A percentile compares a stretch with the other conserved stretches of the same genome.
These are phyloP conservation scores for Ectropis grisescens DNA, from an alignment of 1,140 invertebrate genomes.

Conservation along the genomic window DNA sequence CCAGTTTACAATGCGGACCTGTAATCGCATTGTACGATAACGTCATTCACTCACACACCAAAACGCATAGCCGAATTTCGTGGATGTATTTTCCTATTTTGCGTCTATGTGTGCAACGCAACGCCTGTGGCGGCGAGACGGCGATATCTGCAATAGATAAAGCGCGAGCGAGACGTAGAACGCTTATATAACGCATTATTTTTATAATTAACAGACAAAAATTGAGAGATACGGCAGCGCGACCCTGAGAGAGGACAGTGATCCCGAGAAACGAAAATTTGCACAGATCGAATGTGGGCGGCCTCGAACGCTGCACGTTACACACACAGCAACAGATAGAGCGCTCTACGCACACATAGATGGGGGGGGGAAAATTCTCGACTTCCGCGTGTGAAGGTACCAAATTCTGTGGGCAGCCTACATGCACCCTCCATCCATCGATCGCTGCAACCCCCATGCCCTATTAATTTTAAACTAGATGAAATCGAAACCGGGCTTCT, in stretches of 20 bases:
- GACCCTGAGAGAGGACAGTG: slow-evolving; percentile 54
- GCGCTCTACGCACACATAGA: slow-evolving; percentile 19
- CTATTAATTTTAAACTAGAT: too few relatives aligned
- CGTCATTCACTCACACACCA: slow-evolving; percentile 62
- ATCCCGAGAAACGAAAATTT: slow-evolving; percentile 58
- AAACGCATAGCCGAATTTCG: slow-evolving; percentile 51
- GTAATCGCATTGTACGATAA: slow-evolving; percentile 65
- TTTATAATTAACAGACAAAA: slow-evolving; percentile 70
- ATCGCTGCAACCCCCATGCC: too few relatives aligned
- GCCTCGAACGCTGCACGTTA: slow-evolving; percentile 58
- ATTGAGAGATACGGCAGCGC: slow-evolving; percentile 60
- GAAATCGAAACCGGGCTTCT: too few relatives aligned
- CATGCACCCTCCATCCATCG: too few relatives aligned
- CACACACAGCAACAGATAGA: too few relatives aligned
- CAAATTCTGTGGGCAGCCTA: too few relatives aligned
- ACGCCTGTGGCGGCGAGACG: slow-evolving; percentile 24
- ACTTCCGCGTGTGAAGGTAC: slow-evolving; percentile 32
- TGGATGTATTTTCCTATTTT: slow-evolving; percentile 63
- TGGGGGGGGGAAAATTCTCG: slow-evolving; percentile 44
- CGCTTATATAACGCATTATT: slow-evolving; percentile 68
- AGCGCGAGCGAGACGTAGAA: too few relatives aligned
- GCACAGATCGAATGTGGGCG: slow-evolving; percentile 67
- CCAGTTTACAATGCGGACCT: slow-evolving; percentile 46
- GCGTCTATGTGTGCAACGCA: slow-evolving; percentile 36
- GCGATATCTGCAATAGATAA: slow-evolving; percentile 16